These are phyloP conservation scores for Florisuga fusca DNA, from an alignment of 2,797 vertebrate species.

Conservation along the genomic window DNA sequence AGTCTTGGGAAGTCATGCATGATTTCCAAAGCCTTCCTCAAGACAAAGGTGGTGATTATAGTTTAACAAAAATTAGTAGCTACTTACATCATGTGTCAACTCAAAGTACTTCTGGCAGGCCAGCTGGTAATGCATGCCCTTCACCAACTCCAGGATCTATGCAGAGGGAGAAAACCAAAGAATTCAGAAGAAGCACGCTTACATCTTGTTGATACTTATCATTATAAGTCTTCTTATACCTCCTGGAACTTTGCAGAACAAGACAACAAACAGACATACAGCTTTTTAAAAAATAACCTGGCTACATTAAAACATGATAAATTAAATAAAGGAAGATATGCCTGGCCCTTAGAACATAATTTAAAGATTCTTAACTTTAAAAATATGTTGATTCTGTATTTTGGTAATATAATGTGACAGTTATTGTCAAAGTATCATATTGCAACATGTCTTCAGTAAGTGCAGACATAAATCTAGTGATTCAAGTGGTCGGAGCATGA, in stretches of 20 bases:
- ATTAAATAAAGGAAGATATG: neutral
- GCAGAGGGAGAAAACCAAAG: neutral
- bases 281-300: neutral
- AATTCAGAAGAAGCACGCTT: neutral
- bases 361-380: constrained; percentile 48
- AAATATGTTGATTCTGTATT: constrained; percentile 52
- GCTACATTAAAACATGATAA: neutral
- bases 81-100: constrained; percentile 94
- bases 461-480: constrained; percentile 58
- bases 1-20: constrained; percentile 25
- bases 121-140: constrained; percentile 97
- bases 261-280: neutral
- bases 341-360: neutral
- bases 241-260: neutral
- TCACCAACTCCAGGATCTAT: constrained; percentile 95
- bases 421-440: constrained; percentile 57
- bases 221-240: neutral
- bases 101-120: constrained; percentile 99
- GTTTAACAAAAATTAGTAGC: constrained; percentile 40
- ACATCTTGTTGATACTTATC: neutral
- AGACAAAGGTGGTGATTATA: constrained; percentile 25
- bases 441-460: constrained; percentile 53
- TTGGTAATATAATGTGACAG: constrained; percentile 38
- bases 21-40: constrained; percentile 35
- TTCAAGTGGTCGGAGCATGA: constrained; percentile 50